A percentile compares a stretch with the other conserved stretches of the same genome.
These are phyloP conservation scores for Dreissena polymorpha DNA, from an alignment of 1,140 invertebrate species.

Conservation along the genomic window DNA sequence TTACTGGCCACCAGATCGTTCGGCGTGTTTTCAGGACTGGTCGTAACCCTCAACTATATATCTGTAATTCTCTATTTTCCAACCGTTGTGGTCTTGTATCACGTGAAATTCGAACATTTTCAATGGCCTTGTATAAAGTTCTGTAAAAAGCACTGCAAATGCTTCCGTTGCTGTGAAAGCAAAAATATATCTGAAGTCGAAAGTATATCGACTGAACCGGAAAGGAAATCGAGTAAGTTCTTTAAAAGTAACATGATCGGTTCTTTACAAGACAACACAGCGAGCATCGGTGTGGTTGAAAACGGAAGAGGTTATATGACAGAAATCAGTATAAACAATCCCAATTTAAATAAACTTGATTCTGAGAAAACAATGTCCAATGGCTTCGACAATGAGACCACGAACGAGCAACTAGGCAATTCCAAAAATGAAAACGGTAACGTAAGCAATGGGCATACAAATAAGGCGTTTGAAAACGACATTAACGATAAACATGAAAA, in stretches of 20 bases:
- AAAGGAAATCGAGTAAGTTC: background rate
- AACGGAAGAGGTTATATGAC: slow-evolving; percentile 12
- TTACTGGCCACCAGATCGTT: slow-evolving; percentile 67
- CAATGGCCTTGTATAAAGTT: slow-evolving; percentile 50
- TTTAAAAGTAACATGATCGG: too few relatives aligned
- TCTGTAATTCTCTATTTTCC: slow-evolving; percentile 72
- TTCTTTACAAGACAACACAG: too few relatives aligned
- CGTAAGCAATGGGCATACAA: background rate
- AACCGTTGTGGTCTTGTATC: slow-evolving; percentile 68
- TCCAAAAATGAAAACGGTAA: background rate
- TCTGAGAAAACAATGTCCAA: background rate
- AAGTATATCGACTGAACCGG: background rate
- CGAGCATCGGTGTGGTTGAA: background rate
- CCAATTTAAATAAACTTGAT: background rate
- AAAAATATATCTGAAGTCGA: background rate
- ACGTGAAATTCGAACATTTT: slow-evolving; percentile 58
- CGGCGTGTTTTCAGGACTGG: slow-evolving; percentile 69
- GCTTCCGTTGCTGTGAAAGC: background rate
- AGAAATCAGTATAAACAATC: slow-evolving; percentile 18
- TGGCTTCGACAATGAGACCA: background rate
- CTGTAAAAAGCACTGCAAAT: slow-evolving; percentile 6
- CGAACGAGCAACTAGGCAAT: background rate
- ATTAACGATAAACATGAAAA: background rate
- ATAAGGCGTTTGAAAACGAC: slow-evolving; percentile 20
- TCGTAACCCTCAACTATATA: slow-evolving; percentile 72